Evolutionary conservation across 2,113 vertebrate species (phyloP).

Genomic region (Puntigrus tetrazona): DNA sequence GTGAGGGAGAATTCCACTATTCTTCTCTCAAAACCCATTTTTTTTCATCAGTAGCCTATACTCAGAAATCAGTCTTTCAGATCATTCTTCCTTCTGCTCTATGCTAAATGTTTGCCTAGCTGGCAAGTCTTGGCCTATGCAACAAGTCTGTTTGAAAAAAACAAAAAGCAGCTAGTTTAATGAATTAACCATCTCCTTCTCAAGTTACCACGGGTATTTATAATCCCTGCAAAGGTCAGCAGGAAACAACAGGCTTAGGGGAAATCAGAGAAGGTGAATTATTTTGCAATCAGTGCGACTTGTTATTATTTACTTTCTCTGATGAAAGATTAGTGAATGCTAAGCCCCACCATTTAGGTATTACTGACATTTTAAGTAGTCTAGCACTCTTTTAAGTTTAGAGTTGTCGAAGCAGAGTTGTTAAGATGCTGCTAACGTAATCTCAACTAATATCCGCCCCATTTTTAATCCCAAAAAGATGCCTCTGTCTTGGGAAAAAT

Average conservation of each 20-base stretch:
- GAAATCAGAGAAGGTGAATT: constrained; percentile 66
- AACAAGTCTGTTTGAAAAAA: constrained; percentile 35
- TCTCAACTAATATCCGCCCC: not conserved
- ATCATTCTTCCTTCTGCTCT: not conserved
- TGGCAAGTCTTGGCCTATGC: constrained; percentile 11
- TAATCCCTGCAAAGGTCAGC: constrained; percentile 74
- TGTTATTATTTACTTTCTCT: constrained; percentile 37
- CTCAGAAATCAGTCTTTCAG: not conserved
- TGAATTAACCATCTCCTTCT: constrained; percentile 53
- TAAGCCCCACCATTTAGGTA: constrained; percentile 2
- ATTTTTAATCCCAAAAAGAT: not conserved
- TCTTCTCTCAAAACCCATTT: not conserved
- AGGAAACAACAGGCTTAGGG: constrained; percentile 69
- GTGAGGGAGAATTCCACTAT: not conserved
- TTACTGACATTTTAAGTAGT: not conserved
- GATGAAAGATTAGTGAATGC: not conserved
- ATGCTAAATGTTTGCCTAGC: not conserved
- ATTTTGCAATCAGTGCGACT: constrained; percentile 51
- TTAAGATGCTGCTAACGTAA: not conserved
- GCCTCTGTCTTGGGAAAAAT: not conserved
- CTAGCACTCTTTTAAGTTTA: not conserved
- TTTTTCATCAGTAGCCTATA: not conserved
- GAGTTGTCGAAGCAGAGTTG: not conserved
- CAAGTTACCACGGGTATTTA: constrained; percentile 67
- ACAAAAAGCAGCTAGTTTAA: constrained; percentile 19